phyloP scores from a whole-genome alignment of 2,888 invertebrate species.

The Himalopsyche tibetana region DNA sequence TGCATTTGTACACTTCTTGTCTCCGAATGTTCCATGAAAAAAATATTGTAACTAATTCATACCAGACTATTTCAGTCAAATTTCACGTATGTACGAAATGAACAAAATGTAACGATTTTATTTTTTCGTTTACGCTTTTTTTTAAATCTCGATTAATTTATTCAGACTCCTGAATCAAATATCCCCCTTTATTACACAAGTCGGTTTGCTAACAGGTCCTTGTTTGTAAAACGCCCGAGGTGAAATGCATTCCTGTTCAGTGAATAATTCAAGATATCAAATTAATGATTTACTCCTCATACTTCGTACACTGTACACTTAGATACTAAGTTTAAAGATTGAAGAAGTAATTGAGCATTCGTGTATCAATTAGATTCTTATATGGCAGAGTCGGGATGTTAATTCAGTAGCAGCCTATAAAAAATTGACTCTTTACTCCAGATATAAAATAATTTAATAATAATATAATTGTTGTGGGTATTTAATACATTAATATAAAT shows the following conservation, averaged over 20 bases:
- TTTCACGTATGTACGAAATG: too few species aligned
- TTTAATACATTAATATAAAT: too few species aligned
- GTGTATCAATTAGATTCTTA: not conserved
- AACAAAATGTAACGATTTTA: too few species aligned
- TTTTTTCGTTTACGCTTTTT: too few species aligned
- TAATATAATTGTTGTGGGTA: too few species aligned
- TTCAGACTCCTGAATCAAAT: not conserved
- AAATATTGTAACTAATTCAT: too few species aligned
- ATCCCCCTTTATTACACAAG: not conserved
- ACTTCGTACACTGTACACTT: not conserved
- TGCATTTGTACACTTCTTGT: too few species aligned
- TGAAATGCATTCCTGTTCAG: not conserved
- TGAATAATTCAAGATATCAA: constrained; percentile 30
- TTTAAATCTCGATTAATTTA: too few species aligned
- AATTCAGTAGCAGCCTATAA: not conserved
- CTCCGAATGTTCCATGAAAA: too few species aligned
- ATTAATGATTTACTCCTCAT: not conserved
- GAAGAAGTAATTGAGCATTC: not conserved
- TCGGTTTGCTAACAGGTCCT: constrained; percentile 16
- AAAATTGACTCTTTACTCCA: not conserved
- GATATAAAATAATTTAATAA: too few species aligned
- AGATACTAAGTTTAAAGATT: not conserved
- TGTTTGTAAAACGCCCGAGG: constrained; percentile 15
- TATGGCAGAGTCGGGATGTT: not conserved
- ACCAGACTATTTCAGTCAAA: too few species aligned